Evolutionary conservation across 2,888 invertebrate genomes (phyloP).

Genomic region (Ctena decussata): DNA sequence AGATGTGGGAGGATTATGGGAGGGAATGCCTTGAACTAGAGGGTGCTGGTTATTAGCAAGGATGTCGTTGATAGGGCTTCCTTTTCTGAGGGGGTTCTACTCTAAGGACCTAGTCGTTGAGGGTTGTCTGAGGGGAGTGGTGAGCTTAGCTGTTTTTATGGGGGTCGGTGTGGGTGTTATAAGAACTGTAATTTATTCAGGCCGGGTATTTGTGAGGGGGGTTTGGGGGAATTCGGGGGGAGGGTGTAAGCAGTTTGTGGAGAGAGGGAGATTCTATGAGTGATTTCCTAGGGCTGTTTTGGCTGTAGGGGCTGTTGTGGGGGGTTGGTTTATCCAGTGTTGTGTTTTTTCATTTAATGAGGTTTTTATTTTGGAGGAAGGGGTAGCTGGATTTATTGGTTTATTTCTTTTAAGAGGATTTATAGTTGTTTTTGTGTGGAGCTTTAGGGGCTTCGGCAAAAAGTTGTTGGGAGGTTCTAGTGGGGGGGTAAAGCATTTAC

Average conservation of each 20-base stretch:
- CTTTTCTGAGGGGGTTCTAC: conserved; percentile 81
- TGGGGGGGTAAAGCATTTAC: background rate
- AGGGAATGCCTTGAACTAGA: conserved; percentile 73
- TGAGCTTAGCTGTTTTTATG: background rate
- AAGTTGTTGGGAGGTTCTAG: too few species aligned
- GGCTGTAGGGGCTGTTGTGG: background rate
- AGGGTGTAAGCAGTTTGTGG: background rate
- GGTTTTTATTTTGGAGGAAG: background rate
- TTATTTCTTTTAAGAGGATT: background rate
- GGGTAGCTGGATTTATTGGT: background rate
- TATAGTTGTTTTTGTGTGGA: background rate
- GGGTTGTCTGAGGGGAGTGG: background rate
- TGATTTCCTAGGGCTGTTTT: background rate
- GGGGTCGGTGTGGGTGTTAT: too few species aligned
- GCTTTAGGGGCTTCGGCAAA: background rate
- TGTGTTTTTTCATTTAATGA: background rate
- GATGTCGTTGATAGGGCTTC: conserved; percentile 75
- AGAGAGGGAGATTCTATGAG: background rate
- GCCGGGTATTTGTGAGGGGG: background rate
- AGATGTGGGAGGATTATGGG: conserved; percentile 64
- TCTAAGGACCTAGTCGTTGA: conserved; percentile 82
- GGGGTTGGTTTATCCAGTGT: background rate
- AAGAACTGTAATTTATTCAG: background rate
- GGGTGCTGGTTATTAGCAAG: conserved; percentile 64
- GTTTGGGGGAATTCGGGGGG: background rate